Base-by-base conservation (phyloP, 2,888 invertebrate species). In the Teleogryllus oceanicus region DNA sequence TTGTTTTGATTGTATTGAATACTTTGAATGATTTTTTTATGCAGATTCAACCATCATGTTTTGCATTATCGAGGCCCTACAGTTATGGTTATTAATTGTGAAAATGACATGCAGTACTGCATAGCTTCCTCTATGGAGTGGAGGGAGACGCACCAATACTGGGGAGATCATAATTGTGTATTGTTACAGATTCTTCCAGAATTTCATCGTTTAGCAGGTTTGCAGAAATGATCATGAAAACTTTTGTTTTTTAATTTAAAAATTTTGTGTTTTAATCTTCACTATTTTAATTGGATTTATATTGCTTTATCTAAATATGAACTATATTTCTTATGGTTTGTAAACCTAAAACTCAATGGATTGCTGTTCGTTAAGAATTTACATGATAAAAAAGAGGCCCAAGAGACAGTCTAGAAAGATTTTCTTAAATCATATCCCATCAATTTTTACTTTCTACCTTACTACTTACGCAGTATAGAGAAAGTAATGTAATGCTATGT, bases 121-220 rank as follows among this genome's bases (percentile, higher is more conserved):
- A 87, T 96, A 80, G 94, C 94, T 50, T 88, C 92, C 13, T 92
- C 95, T 18, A 88, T 89, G 81, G 96, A 96, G 87, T 97, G 97
- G 97, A 92, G 92, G 83, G 96, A 95, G 87, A 92, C 94, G 8
- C 93, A 94, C 87, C 90, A 92, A 78, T 96, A 94, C 88, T 95
- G 94, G 91, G 97, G 97, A 76, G 90, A 92, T 4, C 91, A 93
- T n/a, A 94, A 95, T 81, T 91, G 92, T 82, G 91, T 93, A 84
- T 90, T 95, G 76, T 88, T 96, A 81, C 95, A 96, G 86, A 87
- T 96, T 50, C 88, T 92, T 80, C 88, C 89, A 87, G 85, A 87
- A 49, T 89, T 87, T 82, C 86, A 87, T 62, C 18, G 62, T 62
- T 18, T 62, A 18, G 62, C 62, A 16, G 16, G 62, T 62, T 2